phyloP scores from a whole-genome alignment of 2,113 vertebrate genomes.

The Spilogale gracilis region DNA sequence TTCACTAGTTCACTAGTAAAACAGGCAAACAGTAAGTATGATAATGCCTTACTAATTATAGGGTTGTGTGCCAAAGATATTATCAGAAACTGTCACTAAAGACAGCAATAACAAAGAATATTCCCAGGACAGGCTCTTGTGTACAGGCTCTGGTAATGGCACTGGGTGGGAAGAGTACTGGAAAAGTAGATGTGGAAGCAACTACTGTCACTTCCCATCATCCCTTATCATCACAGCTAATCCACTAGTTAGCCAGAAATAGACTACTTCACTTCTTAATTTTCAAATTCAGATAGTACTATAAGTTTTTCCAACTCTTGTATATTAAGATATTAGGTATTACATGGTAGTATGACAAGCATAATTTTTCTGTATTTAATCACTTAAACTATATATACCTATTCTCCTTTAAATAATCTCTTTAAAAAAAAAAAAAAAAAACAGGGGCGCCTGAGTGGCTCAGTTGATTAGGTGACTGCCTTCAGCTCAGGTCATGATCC shows the following conservation, averaged over 20 bases:
- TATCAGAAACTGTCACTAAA: slow-evolving; percentile 18
- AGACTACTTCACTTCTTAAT: neutral
- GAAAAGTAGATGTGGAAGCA: neutral
- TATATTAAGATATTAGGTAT: neutral
- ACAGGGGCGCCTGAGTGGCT: too few relatives aligned
- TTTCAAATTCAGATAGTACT: slow-evolving; percentile 30
- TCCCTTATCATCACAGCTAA: neutral
- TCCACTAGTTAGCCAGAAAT: neutral
- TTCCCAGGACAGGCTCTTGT: neutral
- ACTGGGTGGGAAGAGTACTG: neutral
- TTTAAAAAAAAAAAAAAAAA: neutral
- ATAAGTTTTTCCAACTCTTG: neutral
- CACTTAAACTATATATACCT: neutral
- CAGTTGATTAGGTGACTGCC: too few relatives aligned
- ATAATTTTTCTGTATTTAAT: slow-evolving; percentile 39
- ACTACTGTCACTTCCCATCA: neutral
- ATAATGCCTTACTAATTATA: neutral
- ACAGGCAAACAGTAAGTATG: neutral
- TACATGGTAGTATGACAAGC: neutral
- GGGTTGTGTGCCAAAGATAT: neutral
- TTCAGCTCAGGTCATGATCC: too few relatives aligned
- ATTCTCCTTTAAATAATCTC: slow-evolving; percentile 1
- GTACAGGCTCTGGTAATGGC: neutral
- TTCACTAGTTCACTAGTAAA: slow-evolving; percentile 4
- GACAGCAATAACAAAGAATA: neutral